Conservation (phyloP, 2,113 vertebrate genomes). For the Macroglossus sobrinus region DNA sequence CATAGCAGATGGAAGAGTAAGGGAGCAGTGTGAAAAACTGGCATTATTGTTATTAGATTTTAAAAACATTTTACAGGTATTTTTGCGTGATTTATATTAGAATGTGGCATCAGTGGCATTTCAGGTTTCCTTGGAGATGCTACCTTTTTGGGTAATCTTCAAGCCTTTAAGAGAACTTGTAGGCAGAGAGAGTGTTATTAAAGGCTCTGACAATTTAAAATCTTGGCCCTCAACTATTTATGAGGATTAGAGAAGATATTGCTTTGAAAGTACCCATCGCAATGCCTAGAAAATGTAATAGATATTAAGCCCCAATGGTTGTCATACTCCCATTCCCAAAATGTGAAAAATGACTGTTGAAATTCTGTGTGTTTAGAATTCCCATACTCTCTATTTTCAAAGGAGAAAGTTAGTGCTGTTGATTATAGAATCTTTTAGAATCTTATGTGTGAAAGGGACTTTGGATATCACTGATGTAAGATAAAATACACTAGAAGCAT, state of each 20-base stretch:
- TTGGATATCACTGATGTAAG: slow-evolving; percentile 9
- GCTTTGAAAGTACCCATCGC: background rate
- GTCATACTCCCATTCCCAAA: background rate
- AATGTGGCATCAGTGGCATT: background rate
- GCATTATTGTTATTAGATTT: background rate
- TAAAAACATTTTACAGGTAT: background rate
- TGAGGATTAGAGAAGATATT: background rate
- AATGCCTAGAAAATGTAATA: background rate
- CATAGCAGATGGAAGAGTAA: background rate
- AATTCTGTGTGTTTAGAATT: slow-evolving; percentile 19
- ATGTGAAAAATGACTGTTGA: background rate
- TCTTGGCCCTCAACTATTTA: background rate
- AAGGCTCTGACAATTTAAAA: background rate
- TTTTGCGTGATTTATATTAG: background rate
- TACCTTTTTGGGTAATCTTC: background rate
- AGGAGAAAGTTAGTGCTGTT: background rate
- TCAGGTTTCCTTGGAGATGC: background rate
- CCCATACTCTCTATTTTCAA: background rate
- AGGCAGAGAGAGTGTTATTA: background rate
- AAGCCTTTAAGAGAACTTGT: background rate
- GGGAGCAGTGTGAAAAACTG: background rate
- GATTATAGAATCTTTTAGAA: slow-evolving; percentile 28
- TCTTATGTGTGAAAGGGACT: slow-evolving; percentile 32
- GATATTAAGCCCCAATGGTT: background rate
- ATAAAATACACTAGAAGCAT: background rate